phyloP scores from a whole-genome alignment of 2,113 vertebrate genomes.

The Xenotilapia flavipinnis region DNA sequence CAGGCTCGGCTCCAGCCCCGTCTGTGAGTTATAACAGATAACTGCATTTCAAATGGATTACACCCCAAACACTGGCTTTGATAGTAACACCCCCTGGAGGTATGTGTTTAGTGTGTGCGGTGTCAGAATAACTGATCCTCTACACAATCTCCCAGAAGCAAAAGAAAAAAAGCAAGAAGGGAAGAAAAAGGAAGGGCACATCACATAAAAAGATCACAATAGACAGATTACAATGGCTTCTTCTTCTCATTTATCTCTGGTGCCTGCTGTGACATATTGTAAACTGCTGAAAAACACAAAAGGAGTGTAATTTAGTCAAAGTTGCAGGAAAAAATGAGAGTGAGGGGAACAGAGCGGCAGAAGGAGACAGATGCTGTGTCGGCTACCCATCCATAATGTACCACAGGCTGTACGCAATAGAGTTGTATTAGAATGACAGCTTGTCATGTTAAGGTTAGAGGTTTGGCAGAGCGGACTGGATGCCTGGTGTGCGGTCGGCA shows the following conservation, averaged over 20 bases:
- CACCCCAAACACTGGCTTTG: constrained; percentile 52
- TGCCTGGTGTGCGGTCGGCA: background rate
- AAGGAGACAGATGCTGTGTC: constrained; percentile 40
- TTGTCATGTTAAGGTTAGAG: constrained; percentile 45
- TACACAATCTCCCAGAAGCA: constrained; percentile 27
- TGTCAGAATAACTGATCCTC: constrained; percentile 55
- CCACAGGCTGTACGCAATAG: constrained; percentile 19
- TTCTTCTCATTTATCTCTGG: constrained; percentile 13
- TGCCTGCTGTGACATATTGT: constrained; percentile 24
- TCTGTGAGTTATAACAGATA: constrained; percentile 54
- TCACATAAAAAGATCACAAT: constrained; percentile 17
- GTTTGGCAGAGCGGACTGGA: background rate
- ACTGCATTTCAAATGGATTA: constrained; percentile 60
- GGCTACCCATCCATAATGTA: constrained; percentile 56
- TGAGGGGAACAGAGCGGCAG: background rate
- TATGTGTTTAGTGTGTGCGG: constrained; percentile 34
- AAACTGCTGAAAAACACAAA: constrained; percentile 22
- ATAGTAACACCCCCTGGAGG: constrained; percentile 52
- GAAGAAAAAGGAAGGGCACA: constrained; percentile 4
- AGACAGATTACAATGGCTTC: constrained; percentile 22
- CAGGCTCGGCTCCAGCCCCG: constrained; percentile 44
- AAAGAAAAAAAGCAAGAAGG: background rate
- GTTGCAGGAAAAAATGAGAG: background rate
- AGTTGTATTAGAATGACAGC: constrained; percentile 45
- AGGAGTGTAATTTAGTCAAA: constrained; percentile 11